Base-by-base conservation (phyloP, 2,113 vertebrate genomes). In the Poecile atricapillus region DNA sequence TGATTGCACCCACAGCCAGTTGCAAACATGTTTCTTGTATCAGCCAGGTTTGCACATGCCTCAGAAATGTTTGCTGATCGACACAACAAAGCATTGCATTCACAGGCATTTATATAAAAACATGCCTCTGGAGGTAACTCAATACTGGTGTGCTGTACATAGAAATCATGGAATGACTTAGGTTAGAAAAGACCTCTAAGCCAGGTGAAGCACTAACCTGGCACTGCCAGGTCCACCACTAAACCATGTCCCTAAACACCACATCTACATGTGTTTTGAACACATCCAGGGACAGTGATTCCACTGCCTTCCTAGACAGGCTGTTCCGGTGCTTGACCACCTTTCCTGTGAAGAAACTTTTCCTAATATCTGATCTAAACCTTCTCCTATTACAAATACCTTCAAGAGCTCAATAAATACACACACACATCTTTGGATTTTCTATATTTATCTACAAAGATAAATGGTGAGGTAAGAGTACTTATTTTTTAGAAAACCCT, bases 141-240 rank as follows among this genome's bases (percentile, higher is more conserved):
- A 30, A 5, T n/a, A 30, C 18, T 46, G 8, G 1, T 22, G 7
- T 33, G 17, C 3, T 71, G 6, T 14, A 16, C 7, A 3, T 4
- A 15, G 24, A 37, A 78, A 69, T 41, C 18, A 15, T 11, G 52
- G 43, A 14, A 41, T 27, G 7, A 15, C 15, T 65, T 41, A 37
- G 33, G 11, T 27, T 52, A 17, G 11, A 11, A 44, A 68, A 37
- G 7, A 19, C 7, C 25, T 22, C 25, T 27, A 15, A 31, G 17
- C 8, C 52, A 35, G 21, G 13, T 31, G 21, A 52, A 11, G 4
- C 31, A 18, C 25, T 12, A 59, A 44, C 11, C 17, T 22, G 28
- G 14, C 22, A 14, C 13, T 44, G 25, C 46, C 53, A 52, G 31
- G 21, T 18, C 43, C 44, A 50, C 7, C 31, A 43, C 71, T 21